A percentile compares a stretch with the other conserved stretches of the same genome.
These are phyloP conservation scores for Campopleginae sp. DNA, from an alignment of 2,888 invertebrate species.

Conservation along the genomic window DNA sequence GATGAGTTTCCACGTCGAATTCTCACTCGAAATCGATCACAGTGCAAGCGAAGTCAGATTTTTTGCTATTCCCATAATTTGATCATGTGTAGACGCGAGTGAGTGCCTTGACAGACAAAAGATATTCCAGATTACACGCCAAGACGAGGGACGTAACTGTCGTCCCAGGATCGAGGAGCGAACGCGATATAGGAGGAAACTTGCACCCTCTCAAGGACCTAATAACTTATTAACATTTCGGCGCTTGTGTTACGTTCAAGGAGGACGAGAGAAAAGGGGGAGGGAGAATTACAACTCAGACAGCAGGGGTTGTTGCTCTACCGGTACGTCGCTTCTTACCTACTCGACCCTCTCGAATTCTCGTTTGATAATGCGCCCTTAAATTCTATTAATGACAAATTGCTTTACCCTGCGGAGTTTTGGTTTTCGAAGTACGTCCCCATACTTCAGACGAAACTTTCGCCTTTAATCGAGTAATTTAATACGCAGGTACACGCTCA, in stretches of 20 bases:
- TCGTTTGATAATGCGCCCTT: conserved; percentile 69
- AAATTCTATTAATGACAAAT: conserved; percentile 75
- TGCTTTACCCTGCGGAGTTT: conserved; percentile 70
- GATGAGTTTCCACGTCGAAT: neutral
- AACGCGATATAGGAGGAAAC: conserved; percentile 53
- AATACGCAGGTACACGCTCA: conserved; percentile 15
- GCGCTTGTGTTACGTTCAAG: conserved; percentile 19
- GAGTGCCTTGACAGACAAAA: conserved; percentile 57
- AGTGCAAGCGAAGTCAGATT: neutral
- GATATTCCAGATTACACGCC: conserved; percentile 60
- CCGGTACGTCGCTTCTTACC: conserved; percentile 44
- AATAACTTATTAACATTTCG: conserved; percentile 70
- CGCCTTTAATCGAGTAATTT: conserved; percentile 21
- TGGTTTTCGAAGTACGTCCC: conserved; percentile 45
- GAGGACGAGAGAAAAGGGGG: conserved; percentile 41
- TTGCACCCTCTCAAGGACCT: conserved; percentile 56
- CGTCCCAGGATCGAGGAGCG: conserved; percentile 42
- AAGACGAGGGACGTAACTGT: conserved; percentile 39
- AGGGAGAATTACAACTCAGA: conserved; percentile 48
- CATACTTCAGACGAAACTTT: conserved; percentile 26
- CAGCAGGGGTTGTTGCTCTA: conserved; percentile 40
- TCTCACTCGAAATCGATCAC: neutral
- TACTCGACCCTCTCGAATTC: conserved; percentile 53
- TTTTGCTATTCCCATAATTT: neutral
- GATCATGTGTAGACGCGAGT: conserved; percentile 17